These are phyloP conservation scores for Megalopta genalis DNA, from an alignment of 1,140 invertebrate genomes.

Conservation along the genomic window DNA sequence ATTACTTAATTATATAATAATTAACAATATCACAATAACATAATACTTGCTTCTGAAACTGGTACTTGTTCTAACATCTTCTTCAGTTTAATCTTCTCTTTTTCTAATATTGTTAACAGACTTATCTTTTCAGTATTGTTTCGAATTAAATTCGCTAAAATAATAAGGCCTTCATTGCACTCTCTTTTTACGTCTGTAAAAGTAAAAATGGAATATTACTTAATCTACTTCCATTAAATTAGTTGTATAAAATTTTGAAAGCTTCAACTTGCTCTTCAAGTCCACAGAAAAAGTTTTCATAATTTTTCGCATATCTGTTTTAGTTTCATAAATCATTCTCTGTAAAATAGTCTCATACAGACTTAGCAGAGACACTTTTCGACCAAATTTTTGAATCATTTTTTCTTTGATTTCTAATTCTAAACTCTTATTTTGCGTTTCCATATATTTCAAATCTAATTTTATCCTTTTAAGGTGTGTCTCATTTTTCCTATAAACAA, in stretches of 20 bases:
- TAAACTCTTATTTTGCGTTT: constrained; percentile 77
- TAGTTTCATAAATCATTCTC: constrained; percentile 80
- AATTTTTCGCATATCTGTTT: constrained; percentile 78
- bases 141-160: constrained; percentile 77
- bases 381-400: constrained; percentile 82
- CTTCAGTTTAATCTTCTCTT: constrained; percentile 80
- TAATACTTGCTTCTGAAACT: constrained; percentile 61
- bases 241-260: not conserved
- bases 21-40: constrained; percentile 2
- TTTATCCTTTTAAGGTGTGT: constrained; percentile 81
- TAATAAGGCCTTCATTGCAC: constrained; percentile 70
- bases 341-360: constrained; percentile 82
- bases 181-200: constrained; percentile 67
- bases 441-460: constrained; percentile 81
- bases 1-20: constrained; percentile 1
- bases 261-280: constrained; percentile 67
- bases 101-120: constrained; percentile 80
- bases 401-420: constrained; percentile 79
- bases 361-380: constrained; percentile 79
- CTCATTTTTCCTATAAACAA: constrained; percentile 76
- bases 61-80: constrained; percentile 70
- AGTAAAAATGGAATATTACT: constrained; percentile 7
- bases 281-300: constrained; percentile 74
- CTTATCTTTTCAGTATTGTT: constrained; percentile 82
- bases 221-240: constrained; percentile 3